phyloP scores from a whole-genome alignment of 2,797 vertebrate species.

The Enoplosus armatus region DNA sequence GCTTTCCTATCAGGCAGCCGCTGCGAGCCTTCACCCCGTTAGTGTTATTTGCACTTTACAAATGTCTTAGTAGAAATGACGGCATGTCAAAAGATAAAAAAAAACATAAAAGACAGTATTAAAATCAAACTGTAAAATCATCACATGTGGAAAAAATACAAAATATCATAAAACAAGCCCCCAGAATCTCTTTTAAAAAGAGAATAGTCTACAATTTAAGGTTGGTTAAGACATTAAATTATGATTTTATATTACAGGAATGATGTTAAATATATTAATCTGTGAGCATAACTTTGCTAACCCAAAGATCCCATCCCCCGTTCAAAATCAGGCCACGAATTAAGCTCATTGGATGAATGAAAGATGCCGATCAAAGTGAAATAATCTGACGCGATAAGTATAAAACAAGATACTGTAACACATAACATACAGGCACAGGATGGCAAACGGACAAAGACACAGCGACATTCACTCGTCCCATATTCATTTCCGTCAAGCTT shows the following conservation, averaged over 20 bases:
- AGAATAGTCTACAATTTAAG: conserved; percentile 38
- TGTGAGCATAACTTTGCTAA: conserved; percentile 58
- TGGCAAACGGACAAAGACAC: conserved; percentile 31
- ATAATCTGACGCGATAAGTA: conserved; percentile 26
- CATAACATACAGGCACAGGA: conserved; percentile 49
- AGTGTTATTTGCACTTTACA: conserved; percentile 44
- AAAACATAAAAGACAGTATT: conserved; percentile 11
- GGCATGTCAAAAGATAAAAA: conserved; percentile 37
- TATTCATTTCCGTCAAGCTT: conserved; percentile 43
- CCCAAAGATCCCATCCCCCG: conserved; percentile 33
- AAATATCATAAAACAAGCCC: conserved; percentile 34
- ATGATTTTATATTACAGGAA: conserved; percentile 69
- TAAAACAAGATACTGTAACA: conserved; percentile 42
- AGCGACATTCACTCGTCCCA: conserved; percentile 31
- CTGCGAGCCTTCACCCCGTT: conserved; percentile 25
- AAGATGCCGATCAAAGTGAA: conserved; percentile 49
- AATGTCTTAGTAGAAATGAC: conserved; percentile 52
- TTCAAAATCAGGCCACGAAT: conserved; percentile 55
- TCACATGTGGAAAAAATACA: conserved; percentile 50
- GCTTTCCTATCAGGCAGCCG: conserved; percentile 2
- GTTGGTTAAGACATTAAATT: conserved; percentile 70
- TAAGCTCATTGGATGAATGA: conserved; percentile 63
- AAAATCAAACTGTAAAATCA: conserved; percentile 54
- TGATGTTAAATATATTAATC: conserved; percentile 84
- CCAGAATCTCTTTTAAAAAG: conserved; percentile 42